Evolutionary conservation across 2,797 vertebrate species (phyloP).

Genomic region (Emydoidea blandingii): DNA sequence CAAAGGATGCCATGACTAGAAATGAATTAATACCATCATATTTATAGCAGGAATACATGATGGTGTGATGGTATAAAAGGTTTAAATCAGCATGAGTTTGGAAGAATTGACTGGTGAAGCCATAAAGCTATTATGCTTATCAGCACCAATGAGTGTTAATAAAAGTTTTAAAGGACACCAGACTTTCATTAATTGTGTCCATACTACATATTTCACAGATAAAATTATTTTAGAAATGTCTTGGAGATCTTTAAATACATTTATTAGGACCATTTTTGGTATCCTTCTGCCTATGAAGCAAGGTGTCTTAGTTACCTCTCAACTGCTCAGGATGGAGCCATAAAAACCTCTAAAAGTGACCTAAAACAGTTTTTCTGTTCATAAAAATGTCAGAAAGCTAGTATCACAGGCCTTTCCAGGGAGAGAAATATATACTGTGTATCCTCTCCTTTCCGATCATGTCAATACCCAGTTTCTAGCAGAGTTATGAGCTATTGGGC

Average conservation of each 20-base stretch:
- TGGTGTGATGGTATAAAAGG: background rate
- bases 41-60: background rate
- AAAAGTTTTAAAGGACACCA: background rate
- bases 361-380: background rate
- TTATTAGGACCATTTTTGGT: background rate
- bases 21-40: background rate
- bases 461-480: background rate
- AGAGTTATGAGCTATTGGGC: background rate
- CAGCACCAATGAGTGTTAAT: background rate
- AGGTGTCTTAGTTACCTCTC: background rate
- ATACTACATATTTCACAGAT: rapidly evolving
- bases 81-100: background rate
- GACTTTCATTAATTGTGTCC: background rate
- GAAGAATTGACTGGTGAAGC: background rate
- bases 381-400: background rate
- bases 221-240: background rate
- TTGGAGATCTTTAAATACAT: background rate
- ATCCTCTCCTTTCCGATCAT: background rate
- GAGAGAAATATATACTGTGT: background rate
- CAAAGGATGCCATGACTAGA: background rate
- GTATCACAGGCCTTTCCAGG: background rate
- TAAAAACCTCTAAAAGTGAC: background rate
- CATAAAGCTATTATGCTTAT: background rate
- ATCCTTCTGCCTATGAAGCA: background rate
- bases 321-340: rapidly evolving